Conservation (phyloP, 2,797 vertebrate genomes). For the Eleutherodactylus coqui region DNA sequence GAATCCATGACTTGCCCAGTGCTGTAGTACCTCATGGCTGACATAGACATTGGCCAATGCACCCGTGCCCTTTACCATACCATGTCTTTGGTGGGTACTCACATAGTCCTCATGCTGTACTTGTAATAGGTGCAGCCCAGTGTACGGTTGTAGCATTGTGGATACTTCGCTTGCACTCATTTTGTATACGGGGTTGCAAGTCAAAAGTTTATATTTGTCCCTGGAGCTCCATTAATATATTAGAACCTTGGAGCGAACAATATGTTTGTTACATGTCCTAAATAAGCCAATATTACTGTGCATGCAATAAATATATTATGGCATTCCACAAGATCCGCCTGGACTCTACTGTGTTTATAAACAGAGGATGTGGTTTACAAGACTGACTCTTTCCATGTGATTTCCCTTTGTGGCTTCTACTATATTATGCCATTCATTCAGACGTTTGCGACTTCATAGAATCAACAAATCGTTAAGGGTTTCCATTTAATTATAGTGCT, state of each 20-base stretch:
- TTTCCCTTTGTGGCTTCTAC: constrained; percentile 4
- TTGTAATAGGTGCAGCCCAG: background rate
- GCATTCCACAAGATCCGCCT: background rate
- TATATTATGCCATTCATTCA: constrained; percentile 2
- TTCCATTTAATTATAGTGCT: background rate
- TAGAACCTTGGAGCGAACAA: background rate
- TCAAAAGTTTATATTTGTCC: background rate
- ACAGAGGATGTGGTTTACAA: background rate
- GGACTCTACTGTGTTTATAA: background rate
- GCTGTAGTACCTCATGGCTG: no score
- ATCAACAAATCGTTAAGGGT: background rate
- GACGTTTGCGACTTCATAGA: background rate
- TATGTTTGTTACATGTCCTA: background rate
- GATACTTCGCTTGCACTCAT: background rate
- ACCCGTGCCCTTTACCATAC: no score
- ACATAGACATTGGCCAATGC: no score
- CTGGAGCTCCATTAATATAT: background rate
- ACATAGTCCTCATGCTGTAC: background rate
- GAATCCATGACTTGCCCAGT: no score
- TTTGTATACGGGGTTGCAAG: background rate
- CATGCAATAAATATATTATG: background rate
- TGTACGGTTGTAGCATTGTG: background rate
- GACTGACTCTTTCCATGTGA: background rate
- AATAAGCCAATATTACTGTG: background rate
- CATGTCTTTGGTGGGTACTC: background rate